Evolutionary conservation across 2,888 invertebrate genomes (phyloP).

Genomic region (Conistra vaccinii): DNA sequence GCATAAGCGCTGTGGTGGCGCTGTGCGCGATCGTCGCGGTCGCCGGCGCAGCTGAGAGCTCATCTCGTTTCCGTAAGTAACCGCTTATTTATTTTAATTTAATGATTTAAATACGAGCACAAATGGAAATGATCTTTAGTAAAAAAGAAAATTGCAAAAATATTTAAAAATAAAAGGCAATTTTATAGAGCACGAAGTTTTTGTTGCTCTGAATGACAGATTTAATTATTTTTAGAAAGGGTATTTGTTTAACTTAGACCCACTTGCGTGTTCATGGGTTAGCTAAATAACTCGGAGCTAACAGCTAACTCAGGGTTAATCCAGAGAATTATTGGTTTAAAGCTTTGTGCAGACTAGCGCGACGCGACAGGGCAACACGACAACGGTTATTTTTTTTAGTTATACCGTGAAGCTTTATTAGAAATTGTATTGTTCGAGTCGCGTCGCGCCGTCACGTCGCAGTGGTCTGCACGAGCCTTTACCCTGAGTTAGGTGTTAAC

Average conservation of each 20-base stretch:
- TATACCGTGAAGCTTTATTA: too few species aligned
- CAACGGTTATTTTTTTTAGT: too few species aligned
- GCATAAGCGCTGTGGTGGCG: slow-evolving; percentile 77
- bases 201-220: not conserved
- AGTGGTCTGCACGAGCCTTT: too few species aligned
- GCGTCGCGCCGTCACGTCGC: too few species aligned
- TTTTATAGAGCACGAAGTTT: not conserved
- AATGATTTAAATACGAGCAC: not conserved
- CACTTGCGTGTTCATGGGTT: too few species aligned
- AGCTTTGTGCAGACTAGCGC: too few species aligned
- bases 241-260: not conserved
- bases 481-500: too few species aligned
- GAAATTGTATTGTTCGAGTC: too few species aligned
- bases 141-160: not conserved
- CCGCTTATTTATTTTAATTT: not conserved
- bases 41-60: slow-evolving; percentile 75
- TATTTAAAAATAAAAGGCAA: not conserved
- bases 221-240: not conserved
- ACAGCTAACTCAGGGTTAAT: too few species aligned
- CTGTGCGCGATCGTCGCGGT: slow-evolving; percentile 74
- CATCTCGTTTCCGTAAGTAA: slow-evolving; percentile 84
- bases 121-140: not conserved
- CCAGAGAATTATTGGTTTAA: too few species aligned
- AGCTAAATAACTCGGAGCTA: too few species aligned
- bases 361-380: too few species aligned